Base-by-base conservation (phyloP, 2,888 invertebrate species). In the Crioceris asparagi region DNA sequence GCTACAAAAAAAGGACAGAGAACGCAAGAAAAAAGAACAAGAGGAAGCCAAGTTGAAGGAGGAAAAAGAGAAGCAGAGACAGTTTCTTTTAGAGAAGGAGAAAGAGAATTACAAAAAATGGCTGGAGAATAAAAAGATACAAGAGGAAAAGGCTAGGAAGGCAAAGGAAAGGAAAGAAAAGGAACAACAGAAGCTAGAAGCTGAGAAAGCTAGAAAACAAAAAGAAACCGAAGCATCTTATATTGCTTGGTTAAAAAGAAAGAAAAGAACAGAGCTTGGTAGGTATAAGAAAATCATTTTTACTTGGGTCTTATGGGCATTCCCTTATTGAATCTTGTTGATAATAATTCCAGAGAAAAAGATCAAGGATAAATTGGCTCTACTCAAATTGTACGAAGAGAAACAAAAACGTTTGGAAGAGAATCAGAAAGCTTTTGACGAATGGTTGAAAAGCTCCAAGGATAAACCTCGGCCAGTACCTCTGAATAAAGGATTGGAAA, bases 401-500 rank as follows among this genome's bases (percentile, higher is more conserved):
- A 71, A 71, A 23, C 67, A 71, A 47, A 65, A 64, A 14, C 65
- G 73, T 18, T 59, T 72, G 1, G 62, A 68, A 23, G 65, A 70
- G 35, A 75, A 72, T 40, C 65, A 69, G 45, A 69, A 63, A 29
- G 79, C 79, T 1, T 79, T 74, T 51, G 64, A 71, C 21, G 69
- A 72, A 46, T 79, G 79, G 79, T 59, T 74, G 41, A 67, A 72
- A 38, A 70, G 66, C 26, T 72, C 78, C 44, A 76, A 72, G 62
- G 68, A 71, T 47, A 74, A 71, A 46, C 77, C 75, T 1, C 68
- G 71, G 49, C 79, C 79, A 1, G 71, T 74, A 30, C 77, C 68
- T 40, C 69, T 66, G 47, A 78, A 74, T 62, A 71, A 70, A 55
- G 79, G 71, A 35, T 70, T 68, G 52, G 70, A 77, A 44, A 74